Percentiles rank a stretch among this genome's conserved stretches.
Conservation (phyloP, 2,797 vertebrate genomes). For the Acipenser transmontanus region DNA sequence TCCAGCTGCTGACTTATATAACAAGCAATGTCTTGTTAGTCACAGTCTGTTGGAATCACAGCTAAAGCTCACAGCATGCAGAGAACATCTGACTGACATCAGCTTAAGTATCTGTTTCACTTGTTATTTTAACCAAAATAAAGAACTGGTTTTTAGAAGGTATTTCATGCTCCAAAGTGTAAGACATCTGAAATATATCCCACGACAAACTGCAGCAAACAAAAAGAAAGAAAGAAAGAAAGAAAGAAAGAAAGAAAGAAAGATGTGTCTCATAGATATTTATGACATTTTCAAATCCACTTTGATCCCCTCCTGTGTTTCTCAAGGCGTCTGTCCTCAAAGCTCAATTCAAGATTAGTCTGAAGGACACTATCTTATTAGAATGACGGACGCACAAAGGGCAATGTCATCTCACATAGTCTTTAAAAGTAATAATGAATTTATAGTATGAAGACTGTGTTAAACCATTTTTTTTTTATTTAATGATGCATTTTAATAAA, state of each 20-base stretch:
- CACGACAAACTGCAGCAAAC: constrained; percentile 29
- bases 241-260: constrained; percentile 22
- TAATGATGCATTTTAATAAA: constrained; percentile 24
- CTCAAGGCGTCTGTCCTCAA: constrained; percentile 22
- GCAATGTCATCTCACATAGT: constrained; percentile 8
- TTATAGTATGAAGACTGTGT: constrained; percentile 24
- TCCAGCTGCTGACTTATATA: constrained; percentile 15
- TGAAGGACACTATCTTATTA: constrained; percentile 18
- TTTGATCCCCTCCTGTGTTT: constrained; percentile 29
- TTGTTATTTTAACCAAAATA: constrained; percentile 13
- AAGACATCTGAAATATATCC: constrained; percentile 22
- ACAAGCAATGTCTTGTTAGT: constrained; percentile 24
- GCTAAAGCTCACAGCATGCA: constrained; percentile 16
- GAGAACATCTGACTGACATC: background rate
- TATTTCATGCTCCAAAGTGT: background rate
- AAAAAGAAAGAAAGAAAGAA: constrained; percentile 11
- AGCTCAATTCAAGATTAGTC: constrained; percentile 24
- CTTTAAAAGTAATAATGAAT: constrained; percentile 25
- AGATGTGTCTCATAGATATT: constrained; percentile 19
- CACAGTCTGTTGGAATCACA: constrained; percentile 21
- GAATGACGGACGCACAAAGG: constrained; percentile 20
- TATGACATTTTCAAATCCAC: constrained; percentile 29
- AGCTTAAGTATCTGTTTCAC: constrained; percentile 12
- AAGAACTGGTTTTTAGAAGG: constrained; percentile 13
- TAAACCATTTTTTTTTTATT: constrained; percentile 26